Evolutionary conservation across 2,797 vertebrate species (phyloP).

Genomic region (Erethizon dorsatum): DNA sequence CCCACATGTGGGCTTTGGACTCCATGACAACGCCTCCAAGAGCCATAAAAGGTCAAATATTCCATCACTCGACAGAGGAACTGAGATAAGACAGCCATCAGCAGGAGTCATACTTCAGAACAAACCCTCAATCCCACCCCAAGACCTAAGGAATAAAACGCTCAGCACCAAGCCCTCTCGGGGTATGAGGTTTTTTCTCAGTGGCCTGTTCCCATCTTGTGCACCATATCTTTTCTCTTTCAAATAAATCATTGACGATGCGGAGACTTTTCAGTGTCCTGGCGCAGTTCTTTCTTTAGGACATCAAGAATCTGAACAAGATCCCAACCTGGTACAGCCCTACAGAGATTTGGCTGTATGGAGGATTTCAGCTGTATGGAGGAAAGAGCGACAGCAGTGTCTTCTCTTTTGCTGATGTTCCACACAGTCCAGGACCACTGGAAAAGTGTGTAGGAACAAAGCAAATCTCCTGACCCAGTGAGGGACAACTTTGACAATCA

Average conservation of each 20-base stretch:
- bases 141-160: not conserved
- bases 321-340: not conserved
- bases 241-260: not conserved
- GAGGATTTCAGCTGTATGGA: not conserved
- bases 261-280: not conserved
- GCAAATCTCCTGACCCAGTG: no score
- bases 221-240: not conserved
- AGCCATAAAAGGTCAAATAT: not conserved
- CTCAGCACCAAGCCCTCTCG: not conserved
- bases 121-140: not conserved
- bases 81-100: not conserved
- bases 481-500: not conserved
- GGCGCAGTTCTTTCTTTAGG: not conserved
- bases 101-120: not conserved
- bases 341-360: not conserved
- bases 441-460: not conserved
- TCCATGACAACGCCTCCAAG: not conserved
- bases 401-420: not conserved
- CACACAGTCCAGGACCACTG: not conserved
- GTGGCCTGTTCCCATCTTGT: fast-evolving
- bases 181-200: not conserved
- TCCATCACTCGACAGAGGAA: not conserved
- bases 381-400: not conserved
- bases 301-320: not conserved
- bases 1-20: not conserved